phyloP scores from a whole-genome alignment of 2,113 vertebrate genomes.

The Strix uralensis region DNA sequence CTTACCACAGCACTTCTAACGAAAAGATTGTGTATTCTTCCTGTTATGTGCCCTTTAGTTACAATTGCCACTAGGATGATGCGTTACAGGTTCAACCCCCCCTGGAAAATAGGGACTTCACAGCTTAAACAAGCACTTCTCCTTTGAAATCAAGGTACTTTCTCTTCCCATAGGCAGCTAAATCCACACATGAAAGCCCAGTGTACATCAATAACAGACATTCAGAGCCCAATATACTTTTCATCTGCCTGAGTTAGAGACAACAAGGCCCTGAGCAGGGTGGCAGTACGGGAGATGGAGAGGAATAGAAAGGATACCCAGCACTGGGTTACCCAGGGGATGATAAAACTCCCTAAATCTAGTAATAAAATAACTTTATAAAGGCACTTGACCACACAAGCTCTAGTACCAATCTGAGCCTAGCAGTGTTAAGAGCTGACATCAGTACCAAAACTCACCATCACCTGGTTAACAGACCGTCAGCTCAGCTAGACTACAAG shows the following conservation, averaged over 20 bases:
- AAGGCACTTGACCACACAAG: neutral
- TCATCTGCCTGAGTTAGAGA: neutral
- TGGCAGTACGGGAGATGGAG: neutral
- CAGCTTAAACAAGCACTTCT: neutral
- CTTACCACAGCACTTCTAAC: neutral
- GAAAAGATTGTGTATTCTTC: neutral
- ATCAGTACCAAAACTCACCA: neutral
- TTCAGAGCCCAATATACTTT: neutral
- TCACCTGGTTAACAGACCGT: neutral
- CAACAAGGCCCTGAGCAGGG: neutral
- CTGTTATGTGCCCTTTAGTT: neutral
- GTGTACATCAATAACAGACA: neutral
- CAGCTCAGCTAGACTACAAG: neutral
- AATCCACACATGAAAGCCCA: neutral
- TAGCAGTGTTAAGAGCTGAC: neutral
- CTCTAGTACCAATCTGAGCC: neutral
- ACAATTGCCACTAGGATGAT: neutral
- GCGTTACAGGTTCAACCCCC: neutral
- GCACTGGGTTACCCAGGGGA: neutral
- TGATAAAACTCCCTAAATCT: neutral
- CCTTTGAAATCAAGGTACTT: conserved; percentile 10
- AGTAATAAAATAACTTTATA: neutral
- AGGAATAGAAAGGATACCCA: neutral
- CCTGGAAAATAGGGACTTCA: conserved; percentile 1
- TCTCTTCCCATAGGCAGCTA: neutral